Conservation (phyloP, 2,888 invertebrate species). For the Lepidocyrtinus sp. region DNA sequence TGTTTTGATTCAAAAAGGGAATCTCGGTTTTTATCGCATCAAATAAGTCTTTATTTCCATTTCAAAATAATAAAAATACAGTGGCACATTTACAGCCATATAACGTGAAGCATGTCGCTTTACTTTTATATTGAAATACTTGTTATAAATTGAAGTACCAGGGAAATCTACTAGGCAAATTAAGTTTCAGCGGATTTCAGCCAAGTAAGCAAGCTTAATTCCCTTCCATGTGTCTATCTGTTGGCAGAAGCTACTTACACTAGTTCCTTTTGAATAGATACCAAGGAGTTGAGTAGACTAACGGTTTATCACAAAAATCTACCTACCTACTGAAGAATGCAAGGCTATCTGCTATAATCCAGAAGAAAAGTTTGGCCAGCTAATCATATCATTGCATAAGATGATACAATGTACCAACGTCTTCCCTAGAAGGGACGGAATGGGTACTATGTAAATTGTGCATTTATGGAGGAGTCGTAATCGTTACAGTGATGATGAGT, state of each 20-base stretch:
- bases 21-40: constrained; percentile 49
- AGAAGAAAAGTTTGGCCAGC: background rate
- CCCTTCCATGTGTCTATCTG: no score
- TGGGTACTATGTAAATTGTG: constrained; percentile 47
- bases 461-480: constrained; percentile 55
- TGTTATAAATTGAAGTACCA: no score
- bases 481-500: constrained; percentile 54
- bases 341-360: constrained; percentile 15
- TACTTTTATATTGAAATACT: no score
- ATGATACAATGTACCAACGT: constrained; percentile 6
- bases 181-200: no score
- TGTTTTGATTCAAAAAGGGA: constrained; percentile 32
- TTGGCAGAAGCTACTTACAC: no score
- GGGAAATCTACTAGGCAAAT: no score
- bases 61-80: constrained; percentile 35
- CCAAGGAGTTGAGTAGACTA: no score
- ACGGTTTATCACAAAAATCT: background rate
- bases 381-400: no score
- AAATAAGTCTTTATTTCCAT: constrained; percentile 57
- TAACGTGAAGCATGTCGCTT: no score
- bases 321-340: no score
- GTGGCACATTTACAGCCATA: background rate
- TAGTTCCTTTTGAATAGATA: no score
- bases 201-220: no score
- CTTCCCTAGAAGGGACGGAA: constrained; percentile 12